phyloP scores from a whole-genome alignment of 2,113 vertebrate species.

The Seriola dumerili region DNA sequence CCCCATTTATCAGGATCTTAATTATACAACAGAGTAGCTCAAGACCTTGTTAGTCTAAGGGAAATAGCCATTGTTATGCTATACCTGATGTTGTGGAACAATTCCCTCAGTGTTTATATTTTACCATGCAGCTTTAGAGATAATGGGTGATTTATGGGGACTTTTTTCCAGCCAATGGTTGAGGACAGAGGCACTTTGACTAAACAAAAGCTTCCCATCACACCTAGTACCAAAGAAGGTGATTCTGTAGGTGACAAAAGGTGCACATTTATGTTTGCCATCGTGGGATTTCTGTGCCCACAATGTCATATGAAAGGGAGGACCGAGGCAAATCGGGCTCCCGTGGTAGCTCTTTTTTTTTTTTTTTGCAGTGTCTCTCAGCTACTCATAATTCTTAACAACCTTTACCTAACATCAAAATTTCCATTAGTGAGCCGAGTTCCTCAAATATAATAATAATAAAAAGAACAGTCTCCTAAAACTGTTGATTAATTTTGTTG shows the following conservation, averaged over 20 bases:
- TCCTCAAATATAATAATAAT: conserved; percentile 43
- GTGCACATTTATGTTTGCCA: conserved; percentile 23
- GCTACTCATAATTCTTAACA: neutral
- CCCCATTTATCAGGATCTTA: conserved; percentile 78
- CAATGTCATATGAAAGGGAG: neutral
- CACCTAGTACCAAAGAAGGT: conserved; percentile 7
- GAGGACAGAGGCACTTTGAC: conserved; percentile 43
- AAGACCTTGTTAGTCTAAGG: conserved; percentile 77
- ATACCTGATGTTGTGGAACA: conserved; percentile 67
- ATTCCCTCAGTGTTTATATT: conserved; percentile 70
- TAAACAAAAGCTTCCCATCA: conserved; percentile 35
- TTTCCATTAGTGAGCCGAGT: conserved; percentile 65
- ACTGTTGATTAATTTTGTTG: conserved; percentile 53
- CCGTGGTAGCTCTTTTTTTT: neutral
- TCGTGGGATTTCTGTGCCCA: conserved; percentile 8
- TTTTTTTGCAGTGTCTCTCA: conserved; percentile 1
- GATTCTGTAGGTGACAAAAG: conserved; percentile 23
- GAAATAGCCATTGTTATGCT: conserved; percentile 75
- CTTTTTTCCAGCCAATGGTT: conserved; percentile 44
- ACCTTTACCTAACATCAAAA: conserved; percentile 47
- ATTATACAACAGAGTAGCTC: conserved; percentile 74
- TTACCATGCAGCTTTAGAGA: conserved; percentile 60
- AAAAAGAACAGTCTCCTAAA: conserved; percentile 32
- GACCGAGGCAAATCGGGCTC: neutral
- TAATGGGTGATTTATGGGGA: conserved; percentile 79